Evolutionary conservation across 2,888 invertebrate genomes (phyloP).

Genomic region (Heliconius hortense): DNA sequence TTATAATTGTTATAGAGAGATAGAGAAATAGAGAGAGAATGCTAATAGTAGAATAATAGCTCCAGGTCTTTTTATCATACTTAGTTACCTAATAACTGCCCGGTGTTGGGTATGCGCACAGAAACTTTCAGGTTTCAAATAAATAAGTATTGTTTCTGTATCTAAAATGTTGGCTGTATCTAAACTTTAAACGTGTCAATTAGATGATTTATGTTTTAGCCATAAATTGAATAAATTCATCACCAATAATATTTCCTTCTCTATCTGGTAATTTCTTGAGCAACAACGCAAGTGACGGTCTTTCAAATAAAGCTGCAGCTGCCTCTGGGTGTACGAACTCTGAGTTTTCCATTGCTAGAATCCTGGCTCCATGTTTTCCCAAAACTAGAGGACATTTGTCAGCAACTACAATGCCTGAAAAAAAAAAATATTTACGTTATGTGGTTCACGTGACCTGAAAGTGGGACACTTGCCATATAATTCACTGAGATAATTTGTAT

Average conservation of each 20-base stretch:
- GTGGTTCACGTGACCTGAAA: background rate
- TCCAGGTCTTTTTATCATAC: too few relatives aligned
- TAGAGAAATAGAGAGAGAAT: too few relatives aligned
- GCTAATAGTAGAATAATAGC: too few relatives aligned
- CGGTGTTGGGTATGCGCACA: too few relatives aligned
- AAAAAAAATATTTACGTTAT: too few relatives aligned
- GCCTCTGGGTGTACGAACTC: conserved; percentile 57
- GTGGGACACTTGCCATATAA: background rate
- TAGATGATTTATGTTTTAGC: background rate
- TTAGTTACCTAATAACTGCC: too few relatives aligned
- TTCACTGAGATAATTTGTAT: too few relatives aligned
- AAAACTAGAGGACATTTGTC: conserved; percentile 73
- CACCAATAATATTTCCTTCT: conserved; percentile 70
- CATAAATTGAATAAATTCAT: conserved; percentile 3
- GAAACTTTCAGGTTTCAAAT: too few relatives aligned
- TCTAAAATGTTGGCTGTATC: too few relatives aligned
- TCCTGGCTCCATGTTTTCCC: conserved; percentile 59
- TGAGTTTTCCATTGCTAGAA: conserved; percentile 65
- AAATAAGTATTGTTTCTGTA: too few relatives aligned
- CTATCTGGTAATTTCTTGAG: conserved; percentile 68
- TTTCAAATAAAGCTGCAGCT: conserved; percentile 59
- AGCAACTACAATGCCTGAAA: conserved; percentile 66
- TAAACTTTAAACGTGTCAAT: background rate
- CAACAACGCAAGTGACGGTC: conserved; percentile 68
- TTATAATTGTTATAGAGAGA: too few relatives aligned